Conservation (phyloP, 2,888 invertebrate genomes). For the Microdon myrmicae region DNA sequence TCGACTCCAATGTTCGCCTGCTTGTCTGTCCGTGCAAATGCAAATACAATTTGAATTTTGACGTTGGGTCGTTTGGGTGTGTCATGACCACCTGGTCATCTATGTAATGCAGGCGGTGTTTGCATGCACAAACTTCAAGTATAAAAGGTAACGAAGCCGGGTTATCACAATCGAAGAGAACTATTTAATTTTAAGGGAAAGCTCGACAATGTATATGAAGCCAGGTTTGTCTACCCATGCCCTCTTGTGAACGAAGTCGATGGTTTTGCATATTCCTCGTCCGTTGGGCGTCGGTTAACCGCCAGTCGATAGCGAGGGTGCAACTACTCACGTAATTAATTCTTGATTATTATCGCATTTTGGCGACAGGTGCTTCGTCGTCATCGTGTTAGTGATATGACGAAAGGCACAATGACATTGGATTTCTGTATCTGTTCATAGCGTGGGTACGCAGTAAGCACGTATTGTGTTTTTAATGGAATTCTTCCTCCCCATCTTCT, state of each 20-base stretch:
- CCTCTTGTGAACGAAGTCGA: slow-evolving; percentile 10
- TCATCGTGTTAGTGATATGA: slow-evolving; percentile 15
- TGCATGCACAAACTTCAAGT: slow-evolving; percentile 15
- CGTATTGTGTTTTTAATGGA: no score
- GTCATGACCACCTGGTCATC: slow-evolving; percentile 37
- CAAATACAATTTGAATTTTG: slow-evolving; percentile 37
- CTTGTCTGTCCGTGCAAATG: slow-evolving; percentile 36
- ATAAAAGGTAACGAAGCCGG: slow-evolving; percentile 4
- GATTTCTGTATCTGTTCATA: no score
- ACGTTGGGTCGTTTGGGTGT: slow-evolving; percentile 25
- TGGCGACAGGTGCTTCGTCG: slow-evolving; percentile 39
- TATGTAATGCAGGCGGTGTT: slow-evolving; percentile 32
- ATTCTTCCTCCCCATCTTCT: no score
- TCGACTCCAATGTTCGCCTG: slow-evolving; percentile 30
- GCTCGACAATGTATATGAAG: slow-evolving; percentile 40
- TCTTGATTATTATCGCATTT: slow-evolving; percentile 48
- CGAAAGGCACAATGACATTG: slow-evolving; percentile 1
- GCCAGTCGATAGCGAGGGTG: slow-evolving; percentile 26
- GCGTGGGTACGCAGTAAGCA: no score
- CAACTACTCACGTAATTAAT: slow-evolving; percentile 46
- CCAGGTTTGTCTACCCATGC: slow-evolving; percentile 22
- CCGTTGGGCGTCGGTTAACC: slow-evolving; percentile 25
- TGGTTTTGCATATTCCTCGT: slow-evolving; percentile 23
- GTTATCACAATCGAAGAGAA: slow-evolving; percentile 19
- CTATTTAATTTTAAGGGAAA: slow-evolving; percentile 9